Base-by-base conservation (phyloP, 2,113 vertebrate species). In the Callipepla californica region DNA sequence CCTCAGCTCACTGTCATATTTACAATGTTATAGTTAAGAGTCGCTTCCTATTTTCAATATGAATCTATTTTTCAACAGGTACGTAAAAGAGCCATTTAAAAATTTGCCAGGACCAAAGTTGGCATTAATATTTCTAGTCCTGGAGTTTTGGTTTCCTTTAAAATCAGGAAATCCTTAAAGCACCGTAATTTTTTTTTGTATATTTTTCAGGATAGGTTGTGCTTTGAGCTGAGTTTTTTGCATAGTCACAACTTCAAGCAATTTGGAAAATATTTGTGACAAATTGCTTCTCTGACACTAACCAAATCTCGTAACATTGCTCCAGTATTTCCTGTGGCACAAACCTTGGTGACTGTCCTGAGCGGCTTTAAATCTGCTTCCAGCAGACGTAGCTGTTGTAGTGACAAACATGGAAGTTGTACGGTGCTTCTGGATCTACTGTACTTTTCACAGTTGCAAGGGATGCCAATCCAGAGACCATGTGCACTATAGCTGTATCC, bases 21-120 rank as follows among this genome's bases (percentile, higher is more conserved):
- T 94, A 94, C 95, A 96, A 89, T 95, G 84, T 70, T 96, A 90
- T 94, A 95, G 91, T 96, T 94, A 96, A 91, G 80, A 70, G 96
- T 86, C 94, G 83, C 70, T 95, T 81, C 90, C 87, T 94, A 78
- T 97, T 96, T 95, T 95, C 76, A 89, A 92, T 93, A 76, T 90
- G 93, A 93, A 95, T 95, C 82, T 94, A 93, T 96, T 96, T 96
- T 93, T 94, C 94, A 91, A 91, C 90, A 94, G 79, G 90, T 89
- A 94, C 79, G 80, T 94, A 75, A 94, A 94, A 96, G 73, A 94
- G 51, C 48, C 82, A 80, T 95, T 91, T 95, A 91, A 94, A 91
- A 94, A 91, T 85, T 90, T 85, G 95, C 88, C 83, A 86, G 81
- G 85, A 78, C 85, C 80, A 93, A 96, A 85, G 72, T 90, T 94